phyloP scores from a whole-genome alignment of 2,888 invertebrate genomes.

The Tholera decimalis region DNA sequence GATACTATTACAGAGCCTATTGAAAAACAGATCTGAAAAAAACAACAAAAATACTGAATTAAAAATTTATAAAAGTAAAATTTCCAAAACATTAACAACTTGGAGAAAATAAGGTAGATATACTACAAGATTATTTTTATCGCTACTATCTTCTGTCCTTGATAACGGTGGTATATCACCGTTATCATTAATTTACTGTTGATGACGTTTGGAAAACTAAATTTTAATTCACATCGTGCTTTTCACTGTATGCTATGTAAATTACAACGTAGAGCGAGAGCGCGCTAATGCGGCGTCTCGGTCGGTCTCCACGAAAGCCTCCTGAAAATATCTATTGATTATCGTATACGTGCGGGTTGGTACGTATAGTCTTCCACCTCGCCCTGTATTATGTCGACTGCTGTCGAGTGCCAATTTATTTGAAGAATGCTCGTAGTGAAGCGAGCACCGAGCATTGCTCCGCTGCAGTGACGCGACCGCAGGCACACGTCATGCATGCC shows the following conservation, averaged over 20 bases:
- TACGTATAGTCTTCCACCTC: conserved; percentile 83
- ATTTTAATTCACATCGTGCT: conserved; percentile 66
- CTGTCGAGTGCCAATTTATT: conserved; percentile 89
- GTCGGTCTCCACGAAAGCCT: conserved; percentile 88
- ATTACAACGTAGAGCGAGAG: conserved; percentile 86
- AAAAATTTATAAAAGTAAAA: background rate
- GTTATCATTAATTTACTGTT: conserved; percentile 41
- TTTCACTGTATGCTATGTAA: conserved; percentile 79
- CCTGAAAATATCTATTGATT: conserved; percentile 92
- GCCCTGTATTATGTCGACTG: conserved; percentile 85
- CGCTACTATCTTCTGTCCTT: conserved; percentile 28
- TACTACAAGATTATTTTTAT: conserved; percentile 18
- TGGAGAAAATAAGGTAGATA: background rate
- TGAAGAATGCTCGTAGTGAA: conserved; percentile 81
- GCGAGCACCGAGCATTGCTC: conserved; percentile 56
- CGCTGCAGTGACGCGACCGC: conserved; percentile 69
- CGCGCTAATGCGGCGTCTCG: conserved; percentile 77
- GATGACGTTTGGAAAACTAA: conserved; percentile 39
- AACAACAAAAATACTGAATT: background rate
- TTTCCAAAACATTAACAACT: background rate
- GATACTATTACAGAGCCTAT: background rate
- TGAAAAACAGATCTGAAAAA: background rate
- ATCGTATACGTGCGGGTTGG: conserved; percentile 87
- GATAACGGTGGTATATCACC: conserved; percentile 40
- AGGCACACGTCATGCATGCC: conserved; percentile 69